phyloP scores from a whole-genome alignment of 2,888 invertebrate species.

The Odontomyia ornata region DNA sequence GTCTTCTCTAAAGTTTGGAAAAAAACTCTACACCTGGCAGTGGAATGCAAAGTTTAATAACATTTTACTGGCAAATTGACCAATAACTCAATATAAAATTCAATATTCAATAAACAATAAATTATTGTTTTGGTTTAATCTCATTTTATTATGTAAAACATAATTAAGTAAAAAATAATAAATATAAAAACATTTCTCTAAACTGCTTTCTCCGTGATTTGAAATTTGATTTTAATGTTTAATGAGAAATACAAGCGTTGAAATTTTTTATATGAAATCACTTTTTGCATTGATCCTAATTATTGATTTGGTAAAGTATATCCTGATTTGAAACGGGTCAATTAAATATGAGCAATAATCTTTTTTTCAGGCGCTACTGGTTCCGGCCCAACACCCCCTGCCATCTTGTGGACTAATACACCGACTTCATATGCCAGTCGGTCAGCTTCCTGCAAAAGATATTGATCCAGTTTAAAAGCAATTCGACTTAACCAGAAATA shows the following conservation, averaged over 20 bases:
- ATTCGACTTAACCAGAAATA: too few relatives aligned
- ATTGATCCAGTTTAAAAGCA: too few relatives aligned
- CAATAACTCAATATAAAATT: constrained; percentile 19
- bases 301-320: background rate
- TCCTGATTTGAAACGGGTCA: background rate
- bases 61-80: constrained; percentile 15
- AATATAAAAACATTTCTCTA: constrained; percentile 20
- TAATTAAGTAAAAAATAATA: constrained; percentile 35
- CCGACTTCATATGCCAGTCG: constrained; percentile 80
- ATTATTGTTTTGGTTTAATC: constrained; percentile 26
- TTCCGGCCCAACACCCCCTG: constrained; percentile 79
- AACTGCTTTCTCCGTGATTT: background rate
- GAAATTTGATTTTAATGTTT: background rate
- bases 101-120: constrained; percentile 28
- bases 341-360: constrained; percentile 60
- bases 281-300: constrained; percentile 11
- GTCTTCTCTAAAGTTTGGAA: constrained; percentile 25
- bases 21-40: constrained; percentile 30
- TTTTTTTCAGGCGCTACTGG: constrained; percentile 63
- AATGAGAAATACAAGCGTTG: constrained; percentile 9
- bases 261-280: constrained; percentile 6
- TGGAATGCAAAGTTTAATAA: constrained; percentile 41
- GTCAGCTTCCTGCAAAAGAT: constrained; percentile 68
- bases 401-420: constrained; percentile 77
- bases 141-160: constrained; percentile 36